These are phyloP conservation scores for Chlorops oryzae DNA, from an alignment of 1,140 invertebrate species.

Conservation along the genomic window DNA sequence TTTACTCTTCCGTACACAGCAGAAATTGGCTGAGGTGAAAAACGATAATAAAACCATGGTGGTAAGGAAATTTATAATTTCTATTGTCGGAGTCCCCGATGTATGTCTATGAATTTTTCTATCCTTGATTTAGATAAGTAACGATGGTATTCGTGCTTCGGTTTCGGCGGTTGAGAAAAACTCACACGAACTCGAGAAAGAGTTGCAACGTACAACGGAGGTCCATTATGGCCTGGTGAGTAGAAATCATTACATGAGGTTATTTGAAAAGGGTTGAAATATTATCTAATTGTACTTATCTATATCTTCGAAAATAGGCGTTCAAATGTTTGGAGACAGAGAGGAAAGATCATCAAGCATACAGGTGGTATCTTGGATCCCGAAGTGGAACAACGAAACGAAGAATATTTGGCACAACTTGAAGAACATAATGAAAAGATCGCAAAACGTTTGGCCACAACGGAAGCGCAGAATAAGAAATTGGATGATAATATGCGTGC, in stretches of 20 bases:
- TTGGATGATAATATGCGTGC: constrained; percentile 53
- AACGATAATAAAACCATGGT: constrained; percentile 27
- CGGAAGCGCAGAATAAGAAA: constrained; percentile 51
- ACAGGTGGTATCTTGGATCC: constrained; percentile 25
- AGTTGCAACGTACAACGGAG: constrained; percentile 2
- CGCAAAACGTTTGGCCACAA: constrained; percentile 25
- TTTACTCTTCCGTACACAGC: constrained; percentile 34
- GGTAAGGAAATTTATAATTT: constrained; percentile 4
- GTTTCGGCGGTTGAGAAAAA: constrained; percentile 14
- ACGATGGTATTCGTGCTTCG: constrained; percentile 20
- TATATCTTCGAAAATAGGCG: constrained; percentile 12
- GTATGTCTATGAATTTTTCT: neutral
- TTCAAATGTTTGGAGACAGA: constrained; percentile 33
- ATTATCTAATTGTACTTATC: neutral
- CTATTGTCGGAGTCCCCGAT: no score
- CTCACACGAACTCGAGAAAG: neutral
- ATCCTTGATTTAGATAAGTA: constrained; percentile 20
- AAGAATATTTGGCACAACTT: constrained; percentile 18
- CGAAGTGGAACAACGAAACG: constrained; percentile 23
- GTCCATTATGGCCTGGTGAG: constrained; percentile 8
- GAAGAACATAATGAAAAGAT: constrained; percentile 26
- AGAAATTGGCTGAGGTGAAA: constrained; percentile 25
- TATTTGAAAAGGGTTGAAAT: neutral
- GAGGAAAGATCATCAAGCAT: constrained; percentile 20
- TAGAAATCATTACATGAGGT: neutral